Percentiles rank a stretch among this genome's conserved stretches.
These are phyloP conservation scores for Aelia acuminata DNA, from an alignment of 2,888 invertebrate genomes.

Conservation along the genomic window DNA sequence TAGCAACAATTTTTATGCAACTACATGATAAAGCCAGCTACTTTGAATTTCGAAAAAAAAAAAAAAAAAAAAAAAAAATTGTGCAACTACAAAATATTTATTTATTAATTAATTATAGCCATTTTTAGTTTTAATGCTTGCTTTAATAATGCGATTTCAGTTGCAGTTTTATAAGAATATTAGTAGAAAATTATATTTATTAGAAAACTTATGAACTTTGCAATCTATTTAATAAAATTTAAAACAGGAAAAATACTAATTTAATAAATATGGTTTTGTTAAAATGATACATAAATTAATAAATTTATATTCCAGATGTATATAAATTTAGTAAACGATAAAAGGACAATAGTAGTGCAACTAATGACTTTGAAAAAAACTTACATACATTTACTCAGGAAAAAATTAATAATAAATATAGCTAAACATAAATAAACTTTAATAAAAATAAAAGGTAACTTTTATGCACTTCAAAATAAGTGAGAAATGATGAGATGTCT, in stretches of 20 bases:
- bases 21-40: conserved; percentile 57
- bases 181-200: not conserved
- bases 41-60: conserved; percentile 43
- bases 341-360: not conserved
- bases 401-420: too few species aligned
- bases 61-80: too few species aligned
- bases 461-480: not conserved
- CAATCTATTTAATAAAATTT: not conserved
- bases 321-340: not conserved
- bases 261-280: too few species aligned
- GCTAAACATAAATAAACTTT: not conserved
- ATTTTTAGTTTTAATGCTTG: conserved; percentile 19
- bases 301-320: not conserved
- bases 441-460: not conserved
- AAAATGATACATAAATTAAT: not conserved
- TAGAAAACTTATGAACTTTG: not conserved
- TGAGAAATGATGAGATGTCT: not conserved
- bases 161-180: not conserved
- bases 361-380: not conserved
- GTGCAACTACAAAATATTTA: conserved; percentile 35
- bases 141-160: not conserved
- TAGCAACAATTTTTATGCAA: conserved; percentile 44
- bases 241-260: not conserved
- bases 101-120: conserved; percentile 3
- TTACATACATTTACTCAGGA: not conserved